These are phyloP conservation scores for Taxidea taxus DNA, from an alignment of 2,113 vertebrate species.

Conservation along the genomic window DNA sequence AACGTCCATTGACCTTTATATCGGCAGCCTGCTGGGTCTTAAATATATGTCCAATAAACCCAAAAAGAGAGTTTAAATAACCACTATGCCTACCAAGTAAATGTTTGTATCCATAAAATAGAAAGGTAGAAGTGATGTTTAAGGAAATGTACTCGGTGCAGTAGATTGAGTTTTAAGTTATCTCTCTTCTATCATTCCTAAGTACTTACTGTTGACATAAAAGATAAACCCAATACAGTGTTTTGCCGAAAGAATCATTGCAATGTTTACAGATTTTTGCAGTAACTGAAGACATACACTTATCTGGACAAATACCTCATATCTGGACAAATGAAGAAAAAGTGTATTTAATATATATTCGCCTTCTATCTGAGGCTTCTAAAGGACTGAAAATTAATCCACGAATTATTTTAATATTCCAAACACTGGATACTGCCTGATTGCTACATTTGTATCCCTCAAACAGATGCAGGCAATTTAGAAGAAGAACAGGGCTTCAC, in stretches of 20 bases:
- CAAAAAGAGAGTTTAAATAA: slow-evolving; percentile 57
- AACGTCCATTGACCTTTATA: slow-evolving; percentile 53
- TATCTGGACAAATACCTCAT: slow-evolving; percentile 45
- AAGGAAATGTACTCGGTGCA: slow-evolving; percentile 34
- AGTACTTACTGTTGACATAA: slow-evolving; percentile 62
- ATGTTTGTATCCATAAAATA: slow-evolving; percentile 46
- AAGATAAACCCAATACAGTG: slow-evolving; percentile 56
- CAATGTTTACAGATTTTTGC: slow-evolving; percentile 54
- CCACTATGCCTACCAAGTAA: slow-evolving; percentile 57
- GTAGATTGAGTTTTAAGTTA: slow-evolving; percentile 46
- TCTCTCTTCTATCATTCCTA: slow-evolving; percentile 59
- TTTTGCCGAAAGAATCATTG: slow-evolving; percentile 51
- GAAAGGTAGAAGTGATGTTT: slow-evolving; percentile 58
- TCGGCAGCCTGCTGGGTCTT: slow-evolving; percentile 3
- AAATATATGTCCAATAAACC: slow-evolving; percentile 37
- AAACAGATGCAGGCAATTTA: slow-evolving; percentile 14
- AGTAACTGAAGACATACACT: slow-evolving; percentile 48
- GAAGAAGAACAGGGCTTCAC: neutral
- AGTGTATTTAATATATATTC: neutral
- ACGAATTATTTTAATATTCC: slow-evolving; percentile 36
- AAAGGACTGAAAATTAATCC: neutral
- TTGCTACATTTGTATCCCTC: neutral
- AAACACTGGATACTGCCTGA: slow-evolving; percentile 21
- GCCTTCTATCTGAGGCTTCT: slow-evolving; percentile 21
- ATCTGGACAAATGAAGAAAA: slow-evolving; percentile 57